phyloP scores from a whole-genome alignment of 2,113 vertebrate genomes.

The Odocoileus hemionus region DNA sequence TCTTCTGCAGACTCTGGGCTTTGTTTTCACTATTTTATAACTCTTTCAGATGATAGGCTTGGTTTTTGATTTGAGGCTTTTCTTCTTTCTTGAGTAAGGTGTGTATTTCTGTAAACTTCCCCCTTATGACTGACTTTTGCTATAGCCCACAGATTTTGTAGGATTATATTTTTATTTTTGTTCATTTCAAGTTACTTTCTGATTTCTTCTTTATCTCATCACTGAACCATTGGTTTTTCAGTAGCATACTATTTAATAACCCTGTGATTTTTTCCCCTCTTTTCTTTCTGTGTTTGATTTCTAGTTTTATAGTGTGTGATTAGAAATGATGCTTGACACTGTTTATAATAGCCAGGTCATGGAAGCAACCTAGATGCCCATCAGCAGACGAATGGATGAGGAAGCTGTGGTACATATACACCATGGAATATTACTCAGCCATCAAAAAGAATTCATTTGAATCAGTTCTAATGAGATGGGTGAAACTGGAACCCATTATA shows the following conservation, averaged over 20 bases:
- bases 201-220: neutral
- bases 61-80: neutral
- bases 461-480: too few species aligned
- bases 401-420: too few species aligned
- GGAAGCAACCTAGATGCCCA: too few species aligned
- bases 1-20: neutral
- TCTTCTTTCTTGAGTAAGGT: neutral
- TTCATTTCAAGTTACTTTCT: neutral
- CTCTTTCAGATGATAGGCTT: neutral
- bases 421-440: too few species aligned
- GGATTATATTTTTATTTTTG: neutral
- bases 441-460: too few species aligned
- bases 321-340: neutral
- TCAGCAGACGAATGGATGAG: too few species aligned
- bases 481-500: too few species aligned
- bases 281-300: neutral
- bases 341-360: too few species aligned
- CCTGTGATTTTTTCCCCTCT: neutral
- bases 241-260: neutral
- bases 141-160: neutral
- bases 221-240: neutral
- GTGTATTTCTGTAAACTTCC: neutral
- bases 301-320: neutral
- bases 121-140: neutral
- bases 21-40: neutral